Evolutionary conservation across 1,140 invertebrate genomes (phyloP), one percentile per base, ranked within the genome.

Genomic region (Armadillidium nasatum): DNA sequence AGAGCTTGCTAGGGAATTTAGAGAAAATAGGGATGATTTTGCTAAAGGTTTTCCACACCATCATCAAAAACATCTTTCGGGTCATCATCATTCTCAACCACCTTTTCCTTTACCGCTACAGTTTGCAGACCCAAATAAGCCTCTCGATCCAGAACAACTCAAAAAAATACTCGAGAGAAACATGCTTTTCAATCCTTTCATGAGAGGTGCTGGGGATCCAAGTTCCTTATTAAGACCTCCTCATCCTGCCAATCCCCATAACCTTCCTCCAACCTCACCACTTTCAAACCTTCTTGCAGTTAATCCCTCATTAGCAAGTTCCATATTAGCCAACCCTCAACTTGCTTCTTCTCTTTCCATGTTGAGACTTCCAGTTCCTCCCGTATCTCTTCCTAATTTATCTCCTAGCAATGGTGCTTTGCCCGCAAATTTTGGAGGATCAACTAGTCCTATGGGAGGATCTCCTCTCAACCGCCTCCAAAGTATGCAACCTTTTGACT

Each of bases 401-500:
- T 88, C 72, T 83, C 88, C 72, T 15, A 60, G 50, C 86, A 87
- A 72, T 83, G 86, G 67, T 86, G 88, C 79, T 83, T 87, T 82
- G 84, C 88, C 73, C 87, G 88, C 44, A 54, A 68, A 71, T 71
- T 72, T 75, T 78, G 60, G 75, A 69, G 76, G 74, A 22, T 75
- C 78, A 11, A 79, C 78, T 45, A 79, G 78, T 66, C 78, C 78
- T 43, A 79, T 79, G 71, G 72, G 75, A 19, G 78, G 78, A 45
- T 94, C 93, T 7, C 93, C 95, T 0, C 86, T 97, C 45, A 95
- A 93, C 84, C 89, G 93, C 82, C 86, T 97, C 23, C 94, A 96
- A 85, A 96, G 91, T 82, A 96, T 97, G 94, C 94, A 96, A 84
- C 94, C 94, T 0, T 96, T 95, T 84, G 94, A 96, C 84, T 96